Evolutionary conservation across 2,888 invertebrate genomes (phyloP).

Genomic region (Myopa tessellatipennis): DNA sequence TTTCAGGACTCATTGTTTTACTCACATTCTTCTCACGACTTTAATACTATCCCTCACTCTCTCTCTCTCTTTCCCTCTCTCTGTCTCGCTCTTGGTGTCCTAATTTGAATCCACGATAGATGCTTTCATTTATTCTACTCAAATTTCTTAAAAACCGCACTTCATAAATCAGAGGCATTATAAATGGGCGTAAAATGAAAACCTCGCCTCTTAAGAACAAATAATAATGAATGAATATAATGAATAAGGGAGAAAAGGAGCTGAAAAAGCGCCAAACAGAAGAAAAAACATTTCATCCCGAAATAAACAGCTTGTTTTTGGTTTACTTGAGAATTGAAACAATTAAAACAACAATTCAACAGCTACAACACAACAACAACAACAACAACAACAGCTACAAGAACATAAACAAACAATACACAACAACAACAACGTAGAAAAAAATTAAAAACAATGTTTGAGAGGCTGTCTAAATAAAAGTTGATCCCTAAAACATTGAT

Average conservation of each 20-base stretch:
- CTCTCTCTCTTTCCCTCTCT: not conserved
- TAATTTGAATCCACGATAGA: too few species aligned
- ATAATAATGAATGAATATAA: constrained; percentile 1
- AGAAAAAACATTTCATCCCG: not conserved
- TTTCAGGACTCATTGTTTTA: constrained; percentile 38
- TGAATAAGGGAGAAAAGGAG: not conserved
- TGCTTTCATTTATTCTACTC: not conserved
- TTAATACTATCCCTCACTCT: not conserved
- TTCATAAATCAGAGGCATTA: not conserved
- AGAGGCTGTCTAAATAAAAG: too few species aligned
- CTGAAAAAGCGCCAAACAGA: not conserved
- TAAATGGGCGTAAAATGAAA: constrained; percentile 21
- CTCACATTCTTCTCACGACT: constrained; percentile 13
- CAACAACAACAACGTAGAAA: too few species aligned
- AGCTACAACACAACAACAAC: too few species aligned
- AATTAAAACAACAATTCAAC: constrained; percentile 19
- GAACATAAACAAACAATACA: too few species aligned
- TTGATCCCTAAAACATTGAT: too few species aligned
- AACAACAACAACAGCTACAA: not conserved
- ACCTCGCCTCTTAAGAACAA: not conserved
- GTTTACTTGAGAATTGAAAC: constrained; percentile 24
- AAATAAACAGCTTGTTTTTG: constrained; percentile 10
- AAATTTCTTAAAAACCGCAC: not conserved
- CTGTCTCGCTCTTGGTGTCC: too few species aligned
- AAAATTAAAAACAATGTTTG: too few species aligned